Evolutionary conservation across 92 coral and sea anemone genomes (phyloP).

Genomic region (Actinostola sp.): DNA sequence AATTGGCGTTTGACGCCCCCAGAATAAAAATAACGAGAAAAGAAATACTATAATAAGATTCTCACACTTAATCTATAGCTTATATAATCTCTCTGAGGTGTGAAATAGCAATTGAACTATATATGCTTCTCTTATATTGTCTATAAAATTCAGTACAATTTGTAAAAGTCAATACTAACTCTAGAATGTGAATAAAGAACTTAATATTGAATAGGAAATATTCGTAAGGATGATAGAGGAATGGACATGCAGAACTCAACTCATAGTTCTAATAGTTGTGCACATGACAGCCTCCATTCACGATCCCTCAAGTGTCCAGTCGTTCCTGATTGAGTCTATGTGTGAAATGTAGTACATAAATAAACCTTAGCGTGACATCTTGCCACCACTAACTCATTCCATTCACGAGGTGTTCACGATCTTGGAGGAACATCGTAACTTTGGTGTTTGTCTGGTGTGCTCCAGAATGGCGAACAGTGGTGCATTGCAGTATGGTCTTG

Average conservation of each 20-base stretch:
- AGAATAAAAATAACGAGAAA: conserved; percentile 41
- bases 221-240: no score
- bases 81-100: conserved; percentile 43
- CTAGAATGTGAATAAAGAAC: conserved; percentile 16
- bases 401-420: conserved; percentile 58
- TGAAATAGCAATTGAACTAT: conserved; percentile 59
- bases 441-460: conserved; percentile 82
- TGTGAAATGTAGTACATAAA: conserved; percentile 62
- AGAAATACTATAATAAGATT: conserved; percentile 37
- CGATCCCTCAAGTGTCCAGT: conserved; percentile 3
- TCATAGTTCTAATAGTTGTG: no score
- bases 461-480: conserved; percentile 89
- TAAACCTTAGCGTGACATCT: conserved; percentile 56
- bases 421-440: conserved; percentile 81
- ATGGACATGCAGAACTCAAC: conserved; percentile 1
- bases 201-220: no score
- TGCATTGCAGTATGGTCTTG: conserved; percentile 87
- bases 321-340: background rate
- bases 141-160: conserved; percentile 75
- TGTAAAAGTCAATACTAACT: conserved; percentile 60
- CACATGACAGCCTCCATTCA: no score
- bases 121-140: conserved; percentile 41
- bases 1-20: conserved; percentile 84
- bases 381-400: conserved; percentile 18
- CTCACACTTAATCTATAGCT: conserved; percentile 45